phyloP scores from a whole-genome alignment of 2,888 invertebrate species.

The Heliconius cydno region DNA sequence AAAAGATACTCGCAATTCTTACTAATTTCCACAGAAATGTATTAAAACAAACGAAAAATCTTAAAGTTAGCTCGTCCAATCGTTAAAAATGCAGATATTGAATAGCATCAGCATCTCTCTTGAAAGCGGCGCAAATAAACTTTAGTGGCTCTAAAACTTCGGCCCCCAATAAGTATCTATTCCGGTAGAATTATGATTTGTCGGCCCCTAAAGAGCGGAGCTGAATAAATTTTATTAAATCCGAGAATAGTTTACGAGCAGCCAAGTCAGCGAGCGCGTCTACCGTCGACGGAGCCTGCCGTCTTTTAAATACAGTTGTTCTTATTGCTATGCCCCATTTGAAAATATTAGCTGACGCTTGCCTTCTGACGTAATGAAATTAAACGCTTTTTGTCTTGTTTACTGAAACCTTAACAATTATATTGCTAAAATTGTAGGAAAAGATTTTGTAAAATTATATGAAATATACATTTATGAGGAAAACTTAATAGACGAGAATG shows the following conservation, averaged over 20 bases:
- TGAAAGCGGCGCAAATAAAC: constrained; percentile 70
- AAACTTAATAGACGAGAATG: not conserved
- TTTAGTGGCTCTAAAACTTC: constrained; percentile 77
- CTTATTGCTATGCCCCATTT: constrained; percentile 58
- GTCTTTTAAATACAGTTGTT: constrained; percentile 70
- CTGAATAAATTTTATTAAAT: constrained; percentile 82
- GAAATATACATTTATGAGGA: not conserved
- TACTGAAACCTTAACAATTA: not conserved
- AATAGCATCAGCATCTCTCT: constrained; percentile 53
- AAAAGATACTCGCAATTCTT: not conserved
- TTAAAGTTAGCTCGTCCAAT: not conserved
- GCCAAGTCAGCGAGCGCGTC: constrained; percentile 73
- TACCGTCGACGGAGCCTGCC: constrained; percentile 50
- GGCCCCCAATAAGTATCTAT: constrained; percentile 76
- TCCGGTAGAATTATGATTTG: constrained; percentile 79
- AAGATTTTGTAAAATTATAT: not conserved
- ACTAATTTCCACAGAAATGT: not conserved
- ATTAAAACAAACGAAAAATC: not conserved
- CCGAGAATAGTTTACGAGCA: constrained; percentile 76
- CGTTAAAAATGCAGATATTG: constrained; percentile 35
- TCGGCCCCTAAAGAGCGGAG: constrained; percentile 73
- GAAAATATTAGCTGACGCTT: constrained; percentile 46
- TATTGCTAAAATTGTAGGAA: too few relatives aligned
- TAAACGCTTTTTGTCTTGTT: constrained; percentile 3
- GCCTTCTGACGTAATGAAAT: constrained; percentile 2